These are phyloP conservation scores for Strongylocentrotus purpuratus DNA, from an alignment of 35 echinoderm and acorn worm species.

Conservation along the genomic window DNA sequence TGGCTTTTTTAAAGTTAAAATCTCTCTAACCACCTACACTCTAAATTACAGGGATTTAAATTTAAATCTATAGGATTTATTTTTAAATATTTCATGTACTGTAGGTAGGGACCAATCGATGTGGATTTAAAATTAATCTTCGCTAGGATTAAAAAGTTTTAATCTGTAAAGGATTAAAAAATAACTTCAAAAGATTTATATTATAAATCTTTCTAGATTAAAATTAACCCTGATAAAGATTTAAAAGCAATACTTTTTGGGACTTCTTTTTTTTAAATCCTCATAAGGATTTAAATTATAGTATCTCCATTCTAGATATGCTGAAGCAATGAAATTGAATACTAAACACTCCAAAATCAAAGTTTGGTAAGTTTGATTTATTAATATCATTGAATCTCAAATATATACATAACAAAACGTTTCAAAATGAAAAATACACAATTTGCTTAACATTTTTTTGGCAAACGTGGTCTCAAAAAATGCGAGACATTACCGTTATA, in stretches of 20 bases:
- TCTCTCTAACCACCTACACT: too few species aligned
- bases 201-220: background rate
- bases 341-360: background rate
- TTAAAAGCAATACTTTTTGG: background rate
- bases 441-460: background rate
- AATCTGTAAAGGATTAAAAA: background rate
- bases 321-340: background rate
- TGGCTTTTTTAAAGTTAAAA: too few species aligned
- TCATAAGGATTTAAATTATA: background rate
- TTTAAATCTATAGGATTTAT: background rate
- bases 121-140: background rate
- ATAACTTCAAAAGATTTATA: background rate
- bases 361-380: background rate
- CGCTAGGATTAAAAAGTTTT: background rate
- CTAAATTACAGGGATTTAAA: too few species aligned
- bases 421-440: background rate
- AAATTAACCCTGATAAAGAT: background rate
- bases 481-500: too few species aligned
- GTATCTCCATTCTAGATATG: background rate
- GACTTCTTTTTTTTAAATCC: background rate
- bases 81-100: background rate
- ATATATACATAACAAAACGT: background rate
- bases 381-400: background rate
- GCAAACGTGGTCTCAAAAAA: too few species aligned
- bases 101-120: background rate